Base-by-base conservation (phyloP, 2,888 invertebrate species). In the Caenorhabditis sulstoni region DNA sequence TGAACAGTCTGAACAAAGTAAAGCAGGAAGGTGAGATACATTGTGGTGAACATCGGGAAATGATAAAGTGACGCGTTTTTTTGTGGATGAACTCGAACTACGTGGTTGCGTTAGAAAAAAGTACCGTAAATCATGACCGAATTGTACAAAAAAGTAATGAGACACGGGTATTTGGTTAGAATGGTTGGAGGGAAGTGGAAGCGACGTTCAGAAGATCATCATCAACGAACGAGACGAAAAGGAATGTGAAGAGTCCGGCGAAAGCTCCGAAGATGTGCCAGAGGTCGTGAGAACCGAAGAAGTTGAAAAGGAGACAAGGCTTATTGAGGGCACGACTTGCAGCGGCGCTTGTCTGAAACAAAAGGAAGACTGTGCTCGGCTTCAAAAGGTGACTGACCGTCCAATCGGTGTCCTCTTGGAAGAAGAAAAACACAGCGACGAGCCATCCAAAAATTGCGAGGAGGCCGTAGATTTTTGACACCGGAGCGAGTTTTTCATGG, bases 231-330 rank as follows among this genome's bases (percentile, higher is more conserved):
- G 68, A 59, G 14, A 79, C 68, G 23, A 55, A 74, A 0, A 74
- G 39, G 37, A 79, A 68, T 18, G 79, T 74, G 65, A 79, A 79
- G n/a, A 79, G 53, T 7, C 59, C 59, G 18, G 74, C 74, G 14
- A 59, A 20, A 9, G 79, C 73, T 35, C 74, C 64, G 41, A 64
- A 59, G 4, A 79, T 65, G 53, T 79, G 79, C 79, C 79, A 79
- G 23, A 79, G 37, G 45, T 79, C 79, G 59, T 79, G 79, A 0
- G 74, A 68, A 12, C 68, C 79, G 44, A 74, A 79, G 44, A 79
- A 79, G 22, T 68, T 14, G 3, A 79, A 16, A 4, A 79, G 44
- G 12, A 79, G 37, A 18, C 79, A 79, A 5, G 67, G 68, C 37
- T 68, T 68, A 58, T 79, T 79, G 11, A 79, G 68, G 3, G 73